phyloP scores from a whole-genome alignment of 2,888 invertebrate genomes.

The Drosophila meridiana region DNA sequence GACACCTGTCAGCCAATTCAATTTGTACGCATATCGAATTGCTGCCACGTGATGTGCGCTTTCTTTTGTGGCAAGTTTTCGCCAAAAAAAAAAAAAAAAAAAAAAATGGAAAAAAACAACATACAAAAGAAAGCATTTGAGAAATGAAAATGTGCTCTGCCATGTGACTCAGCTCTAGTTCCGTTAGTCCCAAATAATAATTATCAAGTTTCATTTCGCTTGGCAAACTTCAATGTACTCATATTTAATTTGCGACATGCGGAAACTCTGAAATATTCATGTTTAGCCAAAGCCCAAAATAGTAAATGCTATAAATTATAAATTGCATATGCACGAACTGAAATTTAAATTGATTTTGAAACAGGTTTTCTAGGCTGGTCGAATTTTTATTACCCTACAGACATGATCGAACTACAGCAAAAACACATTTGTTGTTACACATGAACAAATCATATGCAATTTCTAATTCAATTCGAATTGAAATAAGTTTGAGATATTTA shows the following conservation, averaged over 20 bases:
- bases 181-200: not conserved
- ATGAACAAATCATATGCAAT: not conserved
- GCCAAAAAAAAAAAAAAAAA: constrained; percentile 16
- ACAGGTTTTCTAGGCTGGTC: not conserved
- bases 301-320: constrained; percentile 9
- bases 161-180: constrained; percentile 12
- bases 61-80: constrained; percentile 17
- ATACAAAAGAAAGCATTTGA: constrained; percentile 3
- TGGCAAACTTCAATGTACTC: not conserved
- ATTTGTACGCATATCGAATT: constrained; percentile 54
- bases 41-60: constrained; percentile 40
- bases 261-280: constrained; percentile 13
- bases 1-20: constrained; percentile 72
- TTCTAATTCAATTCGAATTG: not conserved
- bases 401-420: not conserved
- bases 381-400: not conserved
- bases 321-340: not conserved
- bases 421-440: not conserved
- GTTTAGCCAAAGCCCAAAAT: constrained; percentile 5
- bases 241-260: constrained; percentile 4
- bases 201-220: not conserved
- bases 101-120: constrained; percentile 11
- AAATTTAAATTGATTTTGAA: constrained; percentile 5
- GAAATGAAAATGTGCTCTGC: constrained; percentile 23
- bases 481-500: not conserved